These are phyloP conservation scores for Melanotus villosus DNA, from an alignment of 2,888 invertebrate species.

Conservation along the genomic window DNA sequence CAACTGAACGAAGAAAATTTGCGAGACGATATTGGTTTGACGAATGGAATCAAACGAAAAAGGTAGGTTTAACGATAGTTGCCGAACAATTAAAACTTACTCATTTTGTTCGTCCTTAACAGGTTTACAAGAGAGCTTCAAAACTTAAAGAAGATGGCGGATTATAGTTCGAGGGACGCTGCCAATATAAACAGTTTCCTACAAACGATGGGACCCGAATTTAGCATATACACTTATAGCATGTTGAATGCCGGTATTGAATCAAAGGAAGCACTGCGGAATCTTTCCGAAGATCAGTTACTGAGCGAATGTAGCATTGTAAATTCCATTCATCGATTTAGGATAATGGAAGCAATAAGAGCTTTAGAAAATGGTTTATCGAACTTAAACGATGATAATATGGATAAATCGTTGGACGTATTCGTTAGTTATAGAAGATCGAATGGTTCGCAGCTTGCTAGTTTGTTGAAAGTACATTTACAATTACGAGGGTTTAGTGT, in stretches of 20 bases:
- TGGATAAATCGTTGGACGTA: constrained; percentile 94
- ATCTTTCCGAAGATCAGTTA: constrained; percentile 92
- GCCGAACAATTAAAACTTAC: too few relatives aligned
- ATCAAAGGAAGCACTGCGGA: constrained; percentile 84
- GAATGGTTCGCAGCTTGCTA: constrained; percentile 97
- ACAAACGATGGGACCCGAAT: constrained; percentile 87
- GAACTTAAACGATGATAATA: constrained; percentile 80
- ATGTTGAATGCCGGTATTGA: constrained; percentile 97
- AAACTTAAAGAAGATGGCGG: constrained; percentile 95
- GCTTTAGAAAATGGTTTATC: constrained; percentile 77
- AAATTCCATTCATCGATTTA: constrained; percentile 94
- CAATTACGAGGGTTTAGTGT: constrained; percentile 96
- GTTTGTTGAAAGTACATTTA: constrained; percentile 95
- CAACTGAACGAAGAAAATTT: constrained; percentile 94
- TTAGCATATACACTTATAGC: constrained; percentile 96
- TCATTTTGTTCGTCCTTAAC: too few relatives aligned
- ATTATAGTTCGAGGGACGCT: constrained; percentile 94
- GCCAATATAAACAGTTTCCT: constrained; percentile 92
- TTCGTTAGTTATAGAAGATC: constrained; percentile 98
- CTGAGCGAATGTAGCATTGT: constrained; percentile 90
- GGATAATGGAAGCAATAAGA: constrained; percentile 91
- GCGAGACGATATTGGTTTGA: constrained; percentile 91
- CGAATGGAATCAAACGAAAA: constrained; percentile 93
- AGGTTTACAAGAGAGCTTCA: constrained; percentile 94
- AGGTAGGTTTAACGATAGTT: too few relatives aligned